Base-by-base conservation (phyloP, 2,113 vertebrate species). In the Neolamprologus cancellatus region DNA sequence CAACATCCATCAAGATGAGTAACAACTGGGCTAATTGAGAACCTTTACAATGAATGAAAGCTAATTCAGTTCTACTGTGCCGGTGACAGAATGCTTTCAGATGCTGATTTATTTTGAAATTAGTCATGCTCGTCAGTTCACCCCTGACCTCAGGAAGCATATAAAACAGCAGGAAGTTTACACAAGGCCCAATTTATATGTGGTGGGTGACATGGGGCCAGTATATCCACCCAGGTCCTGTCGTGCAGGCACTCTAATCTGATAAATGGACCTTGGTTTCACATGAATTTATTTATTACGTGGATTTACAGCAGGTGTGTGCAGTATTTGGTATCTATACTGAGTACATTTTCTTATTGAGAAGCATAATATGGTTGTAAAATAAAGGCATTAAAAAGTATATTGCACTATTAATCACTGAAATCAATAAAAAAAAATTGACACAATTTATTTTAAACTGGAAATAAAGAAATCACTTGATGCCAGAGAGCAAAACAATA, bases 161-260 rank as follows among this genome's bases (percentile, higher is more conserved):
- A 95, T 94, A 94, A 95, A 95, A 93, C 92, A 87, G 83, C 93
- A 93, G 93, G 94, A 95, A 94, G 94, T 96, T 94, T 95, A 93
- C 91, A 92, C 86, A 92, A 91, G 88, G 88, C 57, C 44, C 48
- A 85, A 90, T 95, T 91, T 91, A 80, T 90, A 93, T 87, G 87
- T 71, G 88, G 81, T 74, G 81, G 57, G 61, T 59, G 91, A 92
- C 89, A 83, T 32, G 12, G 84, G 79, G 44, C 61, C 66, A 44
- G 30, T 69, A 52, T 66, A 80, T 83, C 78, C 14, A 17, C 84
- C 20, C 34, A 44, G 78, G 46, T 61, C 57, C 78, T 87, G 61
- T n/a, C 52, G 23, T 80, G 36, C 79, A 69, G 79, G 74, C 86
- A 86, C 86, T 92, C 81, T 81, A 86, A 85, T 89, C 88, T 92